A percentile compares a stretch with the other conserved stretches of the same genome.
Evolutionary conservation across 2,797 vertebrate species (phyloP).

Genomic region (Sylvia borin): DNA sequence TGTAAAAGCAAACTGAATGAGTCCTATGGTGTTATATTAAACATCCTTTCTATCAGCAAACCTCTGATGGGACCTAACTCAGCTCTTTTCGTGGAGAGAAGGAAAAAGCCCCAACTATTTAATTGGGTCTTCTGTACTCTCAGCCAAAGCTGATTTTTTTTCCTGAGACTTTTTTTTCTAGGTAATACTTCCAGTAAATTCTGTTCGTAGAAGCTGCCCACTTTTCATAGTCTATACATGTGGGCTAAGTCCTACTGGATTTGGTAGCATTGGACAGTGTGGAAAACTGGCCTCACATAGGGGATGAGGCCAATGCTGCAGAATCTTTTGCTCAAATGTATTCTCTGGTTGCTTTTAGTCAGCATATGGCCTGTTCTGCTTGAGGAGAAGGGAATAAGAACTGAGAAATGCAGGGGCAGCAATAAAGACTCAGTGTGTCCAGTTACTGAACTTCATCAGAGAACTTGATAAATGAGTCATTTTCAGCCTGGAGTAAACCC

Average conservation of each 20-base stretch:
- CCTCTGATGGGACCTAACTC: not conserved
- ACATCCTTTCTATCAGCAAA: not conserved
- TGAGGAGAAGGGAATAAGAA: slow-evolving; percentile 42
- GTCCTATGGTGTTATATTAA: not conserved
- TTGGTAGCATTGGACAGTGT: not conserved
- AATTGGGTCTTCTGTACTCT: not conserved
- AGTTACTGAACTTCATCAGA: not conserved
- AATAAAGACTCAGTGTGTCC: not conserved
- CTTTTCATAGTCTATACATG: not conserved
- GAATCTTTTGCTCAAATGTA: not conserved
- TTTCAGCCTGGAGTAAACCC: not conserved
- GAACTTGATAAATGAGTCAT: not conserved
- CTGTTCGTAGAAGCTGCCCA: not conserved
- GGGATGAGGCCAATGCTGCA: not conserved
- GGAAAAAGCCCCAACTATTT: not conserved
- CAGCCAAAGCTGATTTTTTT: not conserved
- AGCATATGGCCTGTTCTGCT: not conserved
- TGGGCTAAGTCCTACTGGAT: not conserved
- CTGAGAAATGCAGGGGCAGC: slow-evolving; percentile 74
- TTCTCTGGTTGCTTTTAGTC: not conserved
- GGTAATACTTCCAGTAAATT: not conserved
- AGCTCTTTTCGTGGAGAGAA: not conserved
- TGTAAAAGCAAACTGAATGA: not conserved
- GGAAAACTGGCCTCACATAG: not conserved
- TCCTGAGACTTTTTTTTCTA: not conserved